phyloP scores from a whole-genome alignment of 1,140 invertebrate species.

The Epicauta chinensis region DNA sequence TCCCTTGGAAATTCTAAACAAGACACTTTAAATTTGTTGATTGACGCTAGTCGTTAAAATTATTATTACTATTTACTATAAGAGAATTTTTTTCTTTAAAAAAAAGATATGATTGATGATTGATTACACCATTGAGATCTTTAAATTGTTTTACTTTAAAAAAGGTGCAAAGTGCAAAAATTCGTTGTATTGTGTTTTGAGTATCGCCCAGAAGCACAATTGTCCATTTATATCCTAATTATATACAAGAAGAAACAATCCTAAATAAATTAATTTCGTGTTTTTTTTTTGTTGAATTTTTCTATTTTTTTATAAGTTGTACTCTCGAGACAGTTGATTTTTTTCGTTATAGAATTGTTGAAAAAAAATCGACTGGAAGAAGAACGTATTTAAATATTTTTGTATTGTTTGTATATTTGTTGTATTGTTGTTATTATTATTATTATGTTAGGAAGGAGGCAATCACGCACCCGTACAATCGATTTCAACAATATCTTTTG shows the following conservation, averaged over 20 bases:
- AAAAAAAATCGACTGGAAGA: constrained; percentile 10
- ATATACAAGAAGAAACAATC: constrained; percentile 6
- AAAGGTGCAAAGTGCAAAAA: constrained; percentile 20
- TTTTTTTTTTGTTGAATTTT: constrained; percentile 4
- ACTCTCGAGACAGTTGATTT: constrained; percentile 27
- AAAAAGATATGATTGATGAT: constrained; percentile 13
- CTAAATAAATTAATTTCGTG: constrained; percentile 27
- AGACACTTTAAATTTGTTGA: no score
- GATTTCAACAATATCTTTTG: constrained; percentile 96
- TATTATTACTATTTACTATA: no score
- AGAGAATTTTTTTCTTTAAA: neutral
- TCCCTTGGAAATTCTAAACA: no score
- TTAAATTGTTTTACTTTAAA: constrained; percentile 4
- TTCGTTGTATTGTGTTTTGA: constrained; percentile 18
- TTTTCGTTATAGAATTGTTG: no score
- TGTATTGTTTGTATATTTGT: no score
- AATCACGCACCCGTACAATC: constrained; percentile 84
- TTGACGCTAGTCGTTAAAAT: no score
- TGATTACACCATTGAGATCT: constrained; percentile 18
- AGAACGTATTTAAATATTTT: constrained; percentile 5
- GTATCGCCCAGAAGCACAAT: no score
- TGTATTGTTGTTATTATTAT: neutral
- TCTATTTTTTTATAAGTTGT: constrained; percentile 16
- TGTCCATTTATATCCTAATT: neutral
- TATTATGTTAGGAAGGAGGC: constrained; percentile 1